A percentile compares a stretch with the other conserved stretches of the same genome.
Evolutionary conservation across 2,113 vertebrate genomes (phyloP).

Genomic region (Brachyhypopomus occidentalis): DNA sequence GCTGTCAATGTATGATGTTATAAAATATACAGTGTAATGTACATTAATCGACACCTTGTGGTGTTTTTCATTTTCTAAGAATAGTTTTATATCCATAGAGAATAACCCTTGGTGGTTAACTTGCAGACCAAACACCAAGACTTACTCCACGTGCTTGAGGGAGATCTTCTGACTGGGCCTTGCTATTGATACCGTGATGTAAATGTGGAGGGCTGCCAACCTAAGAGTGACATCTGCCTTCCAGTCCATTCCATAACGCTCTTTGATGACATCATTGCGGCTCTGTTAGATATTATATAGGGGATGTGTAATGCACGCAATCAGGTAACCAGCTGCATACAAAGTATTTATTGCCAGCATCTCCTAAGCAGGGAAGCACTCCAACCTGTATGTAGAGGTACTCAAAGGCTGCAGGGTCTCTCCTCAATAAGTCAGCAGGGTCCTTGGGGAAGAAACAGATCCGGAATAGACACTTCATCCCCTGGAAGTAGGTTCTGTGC

Average conservation of each 20-base stretch:
- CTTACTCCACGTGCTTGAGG: constrained; percentile 97
- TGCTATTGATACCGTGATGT: constrained; percentile 95
- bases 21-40: not conserved
- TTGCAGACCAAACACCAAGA: constrained; percentile 42
- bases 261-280: constrained; percentile 96
- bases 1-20: too few species aligned
- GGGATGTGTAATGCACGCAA: not conserved
- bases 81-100: not conserved
- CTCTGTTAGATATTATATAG: constrained; percentile 73
- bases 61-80: not conserved
- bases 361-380: not conserved
- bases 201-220: constrained; percentile 94
- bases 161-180: constrained; percentile 96
- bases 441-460: constrained; percentile 99
- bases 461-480: constrained; percentile 97
- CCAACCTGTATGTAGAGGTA: constrained; percentile 97
- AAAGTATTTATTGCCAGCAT: not conserved
- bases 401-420: constrained; percentile 95
- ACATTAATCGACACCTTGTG: not conserved
- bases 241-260: constrained; percentile 91
- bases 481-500: constrained; percentile 97
- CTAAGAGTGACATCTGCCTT: constrained; percentile 90
- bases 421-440: constrained; percentile 88
- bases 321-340: too few species aligned
- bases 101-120: not conserved